Conservation (phyloP, 2,888 invertebrate genomes). For the Hyposoter didymator region DNA sequence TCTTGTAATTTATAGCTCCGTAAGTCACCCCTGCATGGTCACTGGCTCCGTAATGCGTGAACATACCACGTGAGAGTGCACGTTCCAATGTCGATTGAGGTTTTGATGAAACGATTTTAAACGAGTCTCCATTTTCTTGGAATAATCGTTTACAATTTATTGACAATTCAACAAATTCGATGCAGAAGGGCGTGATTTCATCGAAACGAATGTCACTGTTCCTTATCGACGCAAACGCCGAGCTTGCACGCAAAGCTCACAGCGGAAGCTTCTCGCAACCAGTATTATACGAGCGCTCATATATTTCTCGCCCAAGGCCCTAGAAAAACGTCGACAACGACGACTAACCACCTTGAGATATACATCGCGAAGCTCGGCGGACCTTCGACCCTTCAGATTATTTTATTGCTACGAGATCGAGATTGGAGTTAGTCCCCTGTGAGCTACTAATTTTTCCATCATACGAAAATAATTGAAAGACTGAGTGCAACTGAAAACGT, state of each 20-base stretch:
- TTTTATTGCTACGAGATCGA: constrained; percentile 22
- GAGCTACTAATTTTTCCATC: background rate
- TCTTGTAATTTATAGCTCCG: constrained; percentile 76
- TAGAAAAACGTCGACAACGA: constrained; percentile 45
- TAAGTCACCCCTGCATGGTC: constrained; percentile 44
- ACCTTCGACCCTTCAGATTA: constrained; percentile 52
- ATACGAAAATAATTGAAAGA: background rate
- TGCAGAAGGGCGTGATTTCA: constrained; percentile 17
- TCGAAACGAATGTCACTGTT: constrained; percentile 22
- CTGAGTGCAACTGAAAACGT: background rate
- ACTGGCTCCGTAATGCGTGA: background rate
- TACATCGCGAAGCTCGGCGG: constrained; percentile 42
- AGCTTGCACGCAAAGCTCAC: constrained; percentile 59
- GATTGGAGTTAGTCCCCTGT: background rate
- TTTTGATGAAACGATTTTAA: background rate
- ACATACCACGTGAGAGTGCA: constrained; percentile 7
- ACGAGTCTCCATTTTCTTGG: background rate
- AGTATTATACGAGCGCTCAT: constrained; percentile 53
- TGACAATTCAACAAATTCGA: background rate
- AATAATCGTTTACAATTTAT: background rate
- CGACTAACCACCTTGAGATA: constrained; percentile 49
- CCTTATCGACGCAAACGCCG: constrained; percentile 38
- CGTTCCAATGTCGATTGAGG: background rate
- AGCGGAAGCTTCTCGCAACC: constrained; percentile 31
- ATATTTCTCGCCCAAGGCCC: constrained; percentile 46